Conservation (phyloP, 1,140 invertebrate genomes). For the Heliconius hewitsoni region DNA sequence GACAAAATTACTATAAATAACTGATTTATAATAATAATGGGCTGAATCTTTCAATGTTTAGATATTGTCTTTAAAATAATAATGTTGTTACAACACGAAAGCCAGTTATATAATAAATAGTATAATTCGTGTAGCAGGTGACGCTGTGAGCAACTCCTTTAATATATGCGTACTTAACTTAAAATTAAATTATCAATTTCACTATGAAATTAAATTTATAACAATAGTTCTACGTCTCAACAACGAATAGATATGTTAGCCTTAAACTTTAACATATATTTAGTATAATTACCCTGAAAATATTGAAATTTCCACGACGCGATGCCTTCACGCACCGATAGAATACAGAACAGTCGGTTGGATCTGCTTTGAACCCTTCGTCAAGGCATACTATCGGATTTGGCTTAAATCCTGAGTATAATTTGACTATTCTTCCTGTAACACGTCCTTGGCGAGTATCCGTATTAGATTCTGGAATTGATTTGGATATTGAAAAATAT, state of each 20-base stretch:
- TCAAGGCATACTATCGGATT: slow-evolving; percentile 60
- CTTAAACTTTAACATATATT: not conserved
- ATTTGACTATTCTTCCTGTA: slow-evolving; percentile 61
- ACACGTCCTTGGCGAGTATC: slow-evolving; percentile 46
- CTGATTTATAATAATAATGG: too few relatives aligned
- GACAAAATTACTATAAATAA: too few relatives aligned
- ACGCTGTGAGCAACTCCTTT: too few relatives aligned
- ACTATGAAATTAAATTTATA: too few relatives aligned
- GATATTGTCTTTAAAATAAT: too few relatives aligned
- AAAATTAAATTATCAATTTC: too few relatives aligned
- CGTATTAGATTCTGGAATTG: slow-evolving; percentile 45
- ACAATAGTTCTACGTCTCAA: too few relatives aligned
- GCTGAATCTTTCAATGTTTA: too few relatives aligned
- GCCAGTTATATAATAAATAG: too few relatives aligned
- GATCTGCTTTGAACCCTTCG: slow-evolving; percentile 86
- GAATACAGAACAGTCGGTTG: slow-evolving; percentile 82
- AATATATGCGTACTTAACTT: too few relatives aligned
- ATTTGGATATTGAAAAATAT: not conserved
- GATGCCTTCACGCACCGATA: slow-evolving; percentile 81
- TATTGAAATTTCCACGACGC: slow-evolving; percentile 62
- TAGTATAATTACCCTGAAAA: slow-evolving; percentile 58
- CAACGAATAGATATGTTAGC: not conserved
- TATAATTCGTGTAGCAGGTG: too few relatives aligned
- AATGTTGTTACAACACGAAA: too few relatives aligned
- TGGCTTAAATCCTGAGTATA: slow-evolving; percentile 60